Evolutionary conservation across 2,888 invertebrate genomes (phyloP), one percentile per base, ranked within the genome.

Genomic region (Pteria penguin): DNA sequence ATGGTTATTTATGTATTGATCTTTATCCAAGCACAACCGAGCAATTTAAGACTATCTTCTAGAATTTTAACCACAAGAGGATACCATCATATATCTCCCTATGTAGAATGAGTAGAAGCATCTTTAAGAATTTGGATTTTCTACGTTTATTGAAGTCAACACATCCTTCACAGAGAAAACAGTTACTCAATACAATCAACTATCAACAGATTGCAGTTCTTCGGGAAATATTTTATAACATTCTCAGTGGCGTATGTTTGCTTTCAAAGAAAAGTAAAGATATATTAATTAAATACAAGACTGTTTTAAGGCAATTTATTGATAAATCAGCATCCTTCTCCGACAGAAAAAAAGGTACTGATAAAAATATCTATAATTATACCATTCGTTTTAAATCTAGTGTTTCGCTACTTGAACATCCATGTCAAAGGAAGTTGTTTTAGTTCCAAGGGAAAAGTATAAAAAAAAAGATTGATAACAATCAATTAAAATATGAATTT

Each of bases 91-190:
- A 45, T 45, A 45, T 45, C 18, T 45, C 8, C 45, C 45, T 18
- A 45, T 31, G 52, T 67, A 54, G n/a, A 52, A 67, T 67, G 67
- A n/a, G 26, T 22, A 29, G 24, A 22, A 32, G 14, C 33, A 14
- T 63, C 5, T 26, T 33, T 33, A n/a, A 33, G 11, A 32, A 63
- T 63, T 63, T 63, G 63, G 24, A 63, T 67, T 67, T 67, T 33
- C 8, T 67, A 14, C 18, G 32, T 29, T 55, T 67, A 22, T 32
- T 54, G 32, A 18, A 29, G 5, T 54, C 67, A 5, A 55, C 67
- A n/a, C 32, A 54, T n/a, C 24, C n/a, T 18, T 29, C 11, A 4
- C 67, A 55, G 31, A 27, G 55, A 54, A 18, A n/a, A 26, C 54
- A 31, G 8, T 26, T 67, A n/a, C n/a, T n/a, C n/a, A n/a, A n/a